Conservation (phyloP, 2,113 vertebrate species). For the Cryptotis parvus region DNA sequence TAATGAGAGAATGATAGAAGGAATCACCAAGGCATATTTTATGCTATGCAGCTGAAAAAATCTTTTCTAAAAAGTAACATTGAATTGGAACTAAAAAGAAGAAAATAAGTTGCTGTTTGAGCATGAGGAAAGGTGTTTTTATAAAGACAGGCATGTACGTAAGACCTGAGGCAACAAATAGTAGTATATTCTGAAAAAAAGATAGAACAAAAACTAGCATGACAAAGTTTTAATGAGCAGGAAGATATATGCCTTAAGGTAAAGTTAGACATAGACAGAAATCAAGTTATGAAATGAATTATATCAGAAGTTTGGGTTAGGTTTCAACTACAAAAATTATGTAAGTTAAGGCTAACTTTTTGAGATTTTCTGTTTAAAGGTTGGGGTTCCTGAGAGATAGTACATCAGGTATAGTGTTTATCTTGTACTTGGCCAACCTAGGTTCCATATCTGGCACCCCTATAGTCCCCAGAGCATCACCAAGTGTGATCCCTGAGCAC, state of each 20-base stretch:
- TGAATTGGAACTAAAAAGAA: slow-evolving; percentile 1
- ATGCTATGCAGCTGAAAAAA: neutral
- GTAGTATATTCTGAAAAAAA: too few relatives aligned
- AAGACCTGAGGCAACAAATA: neutral
- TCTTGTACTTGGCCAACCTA: too few relatives aligned
- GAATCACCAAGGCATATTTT: neutral
- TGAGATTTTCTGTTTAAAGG: too few relatives aligned
- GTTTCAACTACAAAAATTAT: neutral
- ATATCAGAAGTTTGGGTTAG: neutral
- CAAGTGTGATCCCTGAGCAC: too few relatives aligned
- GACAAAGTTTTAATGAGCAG: neutral
- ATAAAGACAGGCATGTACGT: neutral
- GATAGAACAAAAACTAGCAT: neutral
- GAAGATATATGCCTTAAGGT: neutral
- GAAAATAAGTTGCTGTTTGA: neutral
- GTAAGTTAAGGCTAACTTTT: too few relatives aligned
- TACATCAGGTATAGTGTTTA: too few relatives aligned
- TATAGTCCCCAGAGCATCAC: too few relatives aligned
- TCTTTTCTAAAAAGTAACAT: neutral
- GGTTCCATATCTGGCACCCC: too few relatives aligned
- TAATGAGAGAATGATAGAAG: neutral
- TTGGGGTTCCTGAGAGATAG: too few relatives aligned
- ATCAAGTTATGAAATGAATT: neutral
- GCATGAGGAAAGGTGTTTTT: neutral
- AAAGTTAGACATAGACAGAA: neutral